Conservation (phyloP, 2,113 vertebrate genomes). For the Alligator mississippiensis region DNA sequence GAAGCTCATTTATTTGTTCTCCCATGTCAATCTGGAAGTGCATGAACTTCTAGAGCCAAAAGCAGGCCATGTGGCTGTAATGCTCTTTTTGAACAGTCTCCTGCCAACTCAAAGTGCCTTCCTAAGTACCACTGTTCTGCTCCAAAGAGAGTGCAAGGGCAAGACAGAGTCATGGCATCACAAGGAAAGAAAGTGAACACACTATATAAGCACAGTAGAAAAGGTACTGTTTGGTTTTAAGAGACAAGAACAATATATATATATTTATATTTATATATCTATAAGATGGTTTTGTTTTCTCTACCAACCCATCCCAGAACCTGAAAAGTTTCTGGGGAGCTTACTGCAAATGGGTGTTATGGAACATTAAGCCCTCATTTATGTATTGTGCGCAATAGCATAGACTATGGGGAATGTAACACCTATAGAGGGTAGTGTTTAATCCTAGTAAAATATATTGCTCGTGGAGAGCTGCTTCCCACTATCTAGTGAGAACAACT, state of each 20-base stretch:
- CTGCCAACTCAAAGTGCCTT: background rate
- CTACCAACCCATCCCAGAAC: background rate
- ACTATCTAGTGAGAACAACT: constrained; percentile 21
- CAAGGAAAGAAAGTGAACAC: background rate
- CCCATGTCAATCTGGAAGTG: background rate
- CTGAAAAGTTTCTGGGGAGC: background rate
- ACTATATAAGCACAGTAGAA: constrained; percentile 12
- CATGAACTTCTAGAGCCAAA: background rate
- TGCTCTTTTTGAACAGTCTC: background rate
- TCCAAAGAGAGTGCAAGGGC: background rate
- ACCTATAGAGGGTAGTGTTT: background rate
- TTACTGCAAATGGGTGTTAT: background rate
- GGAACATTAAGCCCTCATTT: background rate
- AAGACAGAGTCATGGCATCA: background rate
- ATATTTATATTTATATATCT: background rate
- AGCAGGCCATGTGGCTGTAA: background rate
- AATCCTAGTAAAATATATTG: background rate
- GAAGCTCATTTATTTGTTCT: background rate
- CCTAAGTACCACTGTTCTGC: background rate
- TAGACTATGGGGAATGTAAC: background rate
- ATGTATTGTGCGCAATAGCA: background rate
- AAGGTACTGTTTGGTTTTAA: background rate
- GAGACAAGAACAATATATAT: background rate
- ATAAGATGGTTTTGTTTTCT: background rate
- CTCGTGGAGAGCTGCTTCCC: constrained; percentile 1